Conservation (phyloP, 2,888 invertebrate species). For the Griposia aprilina region DNA sequence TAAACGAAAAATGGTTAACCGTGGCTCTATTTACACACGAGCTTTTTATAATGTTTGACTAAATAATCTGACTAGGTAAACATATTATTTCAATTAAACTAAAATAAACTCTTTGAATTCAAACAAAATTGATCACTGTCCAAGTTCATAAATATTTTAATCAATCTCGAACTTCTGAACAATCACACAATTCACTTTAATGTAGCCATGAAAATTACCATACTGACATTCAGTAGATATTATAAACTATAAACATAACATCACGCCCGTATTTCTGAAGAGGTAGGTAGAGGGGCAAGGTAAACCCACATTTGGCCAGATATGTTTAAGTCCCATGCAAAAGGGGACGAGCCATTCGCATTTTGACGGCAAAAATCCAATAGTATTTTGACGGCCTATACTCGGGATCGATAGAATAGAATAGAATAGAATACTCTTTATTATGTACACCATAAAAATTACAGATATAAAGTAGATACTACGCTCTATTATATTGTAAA, state of each 20-base stretch:
- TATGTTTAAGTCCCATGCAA: background rate
- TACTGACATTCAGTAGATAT: constrained; percentile 26
- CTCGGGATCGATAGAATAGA: no score
- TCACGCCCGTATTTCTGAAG: background rate
- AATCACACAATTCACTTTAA: constrained; percentile 41
- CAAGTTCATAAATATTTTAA: constrained; percentile 47
- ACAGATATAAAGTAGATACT: no score
- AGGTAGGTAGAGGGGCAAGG: background rate
- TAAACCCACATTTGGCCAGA: background rate
- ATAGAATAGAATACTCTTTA: no score
- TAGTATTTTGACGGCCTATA: background rate
- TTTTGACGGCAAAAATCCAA: background rate
- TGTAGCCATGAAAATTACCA: constrained; percentile 41
- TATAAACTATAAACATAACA: constrained; percentile 9
- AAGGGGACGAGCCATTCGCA: background rate
- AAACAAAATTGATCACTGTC: constrained; percentile 35
- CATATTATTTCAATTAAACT: constrained; percentile 9
- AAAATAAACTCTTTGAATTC: constrained; percentile 29
- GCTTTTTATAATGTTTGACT: background rate
- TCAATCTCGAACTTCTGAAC: constrained; percentile 31
- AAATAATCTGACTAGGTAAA: background rate
- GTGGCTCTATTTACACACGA: background rate
- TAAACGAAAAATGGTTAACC: background rate
- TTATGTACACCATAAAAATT: no score
- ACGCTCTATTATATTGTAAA: background rate